Percentiles rank a stretch among this genome's conserved stretches.
Evolutionary conservation across 1,140 invertebrate species (phyloP).

Genomic region (Drosophila parabipectinata): DNA sequence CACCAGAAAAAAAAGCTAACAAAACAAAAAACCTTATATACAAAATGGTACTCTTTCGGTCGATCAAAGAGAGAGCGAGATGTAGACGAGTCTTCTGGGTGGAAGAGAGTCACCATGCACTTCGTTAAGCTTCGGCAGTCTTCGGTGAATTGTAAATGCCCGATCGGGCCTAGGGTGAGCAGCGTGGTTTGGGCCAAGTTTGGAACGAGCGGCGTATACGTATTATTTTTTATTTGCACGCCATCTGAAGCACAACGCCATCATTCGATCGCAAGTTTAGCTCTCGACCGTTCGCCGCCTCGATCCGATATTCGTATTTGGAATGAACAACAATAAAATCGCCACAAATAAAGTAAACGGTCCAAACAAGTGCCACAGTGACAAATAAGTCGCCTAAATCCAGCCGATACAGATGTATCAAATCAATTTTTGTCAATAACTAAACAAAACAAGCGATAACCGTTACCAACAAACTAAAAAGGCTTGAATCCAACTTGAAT

Average conservation of each 20-base stretch:
- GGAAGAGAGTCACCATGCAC: neutral
- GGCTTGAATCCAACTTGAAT: too few species aligned
- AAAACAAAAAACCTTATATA: slow-evolving; percentile 9
- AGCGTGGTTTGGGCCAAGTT: slow-evolving; percentile 75
- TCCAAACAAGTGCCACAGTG: slow-evolving; percentile 54
- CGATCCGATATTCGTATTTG: slow-evolving; percentile 42
- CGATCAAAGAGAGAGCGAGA: slow-evolving; percentile 1
- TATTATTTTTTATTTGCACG: slow-evolving; percentile 77
- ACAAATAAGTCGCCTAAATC: slow-evolving; percentile 54
- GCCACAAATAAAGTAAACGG: slow-evolving; percentile 56
- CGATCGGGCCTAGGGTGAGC: neutral
- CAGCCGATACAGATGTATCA: slow-evolving; percentile 23
- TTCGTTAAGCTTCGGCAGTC: neutral
- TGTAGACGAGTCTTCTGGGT: neutral
- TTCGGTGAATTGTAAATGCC: neutral
- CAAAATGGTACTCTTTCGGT: slow-evolving; percentile 2
- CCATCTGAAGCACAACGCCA: slow-evolving; percentile 81
- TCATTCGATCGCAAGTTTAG: slow-evolving; percentile 76
- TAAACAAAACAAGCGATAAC: slow-evolving; percentile 42
- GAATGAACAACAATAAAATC: slow-evolving; percentile 56
- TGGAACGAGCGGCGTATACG: slow-evolving; percentile 61
- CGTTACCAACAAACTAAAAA: neutral
- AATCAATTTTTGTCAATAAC: slow-evolving; percentile 42
- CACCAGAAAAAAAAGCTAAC: neutral
- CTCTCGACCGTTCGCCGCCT: slow-evolving; percentile 52